phyloP scores from a whole-genome alignment of 2,888 invertebrate species.

The Drosophila phalerata region DNA sequence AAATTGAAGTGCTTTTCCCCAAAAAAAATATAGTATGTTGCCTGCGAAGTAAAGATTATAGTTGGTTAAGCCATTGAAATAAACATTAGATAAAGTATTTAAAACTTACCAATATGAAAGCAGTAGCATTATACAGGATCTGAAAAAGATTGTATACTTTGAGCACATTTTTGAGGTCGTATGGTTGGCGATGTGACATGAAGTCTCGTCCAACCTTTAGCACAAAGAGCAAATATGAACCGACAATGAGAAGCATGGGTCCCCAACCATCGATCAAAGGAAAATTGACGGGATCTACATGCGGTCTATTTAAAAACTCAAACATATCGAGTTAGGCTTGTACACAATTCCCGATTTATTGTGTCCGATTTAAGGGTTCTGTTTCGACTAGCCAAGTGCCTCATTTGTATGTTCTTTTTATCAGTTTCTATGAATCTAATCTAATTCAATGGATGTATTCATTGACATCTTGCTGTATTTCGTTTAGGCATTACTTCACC shows the following conservation, averaged over 20 bases:
- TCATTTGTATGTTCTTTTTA: background rate
- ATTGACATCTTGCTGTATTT: background rate
- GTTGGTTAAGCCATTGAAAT: background rate
- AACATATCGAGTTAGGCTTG: conserved; percentile 36
- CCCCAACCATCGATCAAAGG: conserved; percentile 90
- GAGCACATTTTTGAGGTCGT: conserved; percentile 90
- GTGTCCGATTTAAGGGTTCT: background rate
- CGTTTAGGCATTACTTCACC: background rate
- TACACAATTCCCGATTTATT: background rate
- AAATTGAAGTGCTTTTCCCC: background rate
- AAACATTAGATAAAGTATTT: too few species aligned
- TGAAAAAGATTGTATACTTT: conserved; percentile 93
- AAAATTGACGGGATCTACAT: conserved; percentile 48
- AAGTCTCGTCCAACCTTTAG: conserved; percentile 90
- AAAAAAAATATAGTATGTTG: conserved; percentile 1
- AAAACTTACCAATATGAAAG: conserved; percentile 28
- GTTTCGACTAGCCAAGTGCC: conserved; percentile 11
- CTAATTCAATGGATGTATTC: conserved; percentile 2
- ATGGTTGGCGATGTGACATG: conserved; percentile 90
- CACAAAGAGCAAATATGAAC: conserved; percentile 90
- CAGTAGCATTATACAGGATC: conserved; percentile 91
- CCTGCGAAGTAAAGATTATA: background rate
- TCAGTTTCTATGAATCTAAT: background rate
- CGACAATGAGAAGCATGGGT: conserved; percentile 88
- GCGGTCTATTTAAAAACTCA: conserved; percentile 35